These are phyloP conservation scores for Phrixothrix hirtus DNA, from an alignment of 2,888 invertebrate species.

Conservation along the genomic window DNA sequence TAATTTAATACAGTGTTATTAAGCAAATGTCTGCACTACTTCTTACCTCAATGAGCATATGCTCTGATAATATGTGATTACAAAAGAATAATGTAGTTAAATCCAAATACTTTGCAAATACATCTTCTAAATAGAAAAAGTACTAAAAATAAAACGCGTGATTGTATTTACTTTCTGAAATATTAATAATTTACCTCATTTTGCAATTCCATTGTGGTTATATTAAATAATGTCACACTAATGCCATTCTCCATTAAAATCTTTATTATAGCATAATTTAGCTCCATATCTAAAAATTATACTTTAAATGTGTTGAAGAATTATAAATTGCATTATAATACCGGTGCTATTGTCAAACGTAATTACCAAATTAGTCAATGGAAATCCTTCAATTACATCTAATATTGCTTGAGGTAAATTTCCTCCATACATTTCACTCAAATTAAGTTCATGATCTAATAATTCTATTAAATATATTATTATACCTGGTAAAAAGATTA, in stretches of 20 bases:
- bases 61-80: constrained; percentile 61
- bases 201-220: constrained; percentile 45
- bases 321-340: constrained; percentile 30
- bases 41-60: constrained; percentile 60
- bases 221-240: constrained; percentile 46
- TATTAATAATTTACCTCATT: constrained; percentile 46
- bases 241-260: constrained; percentile 43
- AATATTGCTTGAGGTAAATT: constrained; percentile 48
- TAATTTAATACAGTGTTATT: constrained; percentile 1
- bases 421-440: constrained; percentile 43
- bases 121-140: constrained; percentile 58
- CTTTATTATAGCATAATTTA: constrained; percentile 41
- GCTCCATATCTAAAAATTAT: constrained; percentile 39
- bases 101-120: constrained; percentile 59
- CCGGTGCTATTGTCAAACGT: constrained; percentile 49
- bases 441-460: neutral
- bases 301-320: neutral
- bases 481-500: too few relatives aligned
- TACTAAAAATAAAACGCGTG: too few relatives aligned
- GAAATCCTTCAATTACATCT: constrained; percentile 50
- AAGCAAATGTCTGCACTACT: neutral
- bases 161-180: too few relatives aligned
- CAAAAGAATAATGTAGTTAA: constrained; percentile 62
- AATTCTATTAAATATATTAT: too few relatives aligned
- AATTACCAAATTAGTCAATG: constrained; percentile 45